Conservation (phyloP, 64 coral and sea anemone species). For the Actinia equina region DNA sequence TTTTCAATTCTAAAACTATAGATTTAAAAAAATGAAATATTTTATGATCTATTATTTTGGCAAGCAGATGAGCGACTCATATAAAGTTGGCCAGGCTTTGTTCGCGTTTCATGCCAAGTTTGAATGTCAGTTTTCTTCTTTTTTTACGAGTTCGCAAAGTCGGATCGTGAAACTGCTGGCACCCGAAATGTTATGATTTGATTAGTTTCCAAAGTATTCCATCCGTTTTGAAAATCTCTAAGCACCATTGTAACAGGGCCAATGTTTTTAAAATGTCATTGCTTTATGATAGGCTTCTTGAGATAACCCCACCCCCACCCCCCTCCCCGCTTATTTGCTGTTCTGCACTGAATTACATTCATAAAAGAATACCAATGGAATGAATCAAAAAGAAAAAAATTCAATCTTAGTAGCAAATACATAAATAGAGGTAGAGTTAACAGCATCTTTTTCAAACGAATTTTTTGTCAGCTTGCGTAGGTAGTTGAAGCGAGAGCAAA, state of each 20-base stretch:
- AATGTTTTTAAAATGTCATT: neutral
- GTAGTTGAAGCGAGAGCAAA: neutral
- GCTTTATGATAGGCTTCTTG: neutral
- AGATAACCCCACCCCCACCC: neutral
- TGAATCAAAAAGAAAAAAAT: neutral
- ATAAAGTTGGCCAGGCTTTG: too few relatives aligned
- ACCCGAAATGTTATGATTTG: neutral
- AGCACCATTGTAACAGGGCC: too few relatives aligned
- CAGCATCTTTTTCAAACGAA: neutral
- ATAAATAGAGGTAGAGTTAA: neutral
- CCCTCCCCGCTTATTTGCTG: neutral
- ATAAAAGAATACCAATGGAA: too few relatives aligned
- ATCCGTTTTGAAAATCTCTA: too few relatives aligned
- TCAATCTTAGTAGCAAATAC: neutral
- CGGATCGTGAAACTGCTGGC: neutral
- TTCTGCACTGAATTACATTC: neutral
- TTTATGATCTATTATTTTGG: too few relatives aligned
- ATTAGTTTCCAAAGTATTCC: neutral
- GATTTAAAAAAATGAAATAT: too few relatives aligned
- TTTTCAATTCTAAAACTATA: too few relatives aligned
- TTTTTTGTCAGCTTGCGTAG: neutral
- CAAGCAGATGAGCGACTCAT: too few relatives aligned
- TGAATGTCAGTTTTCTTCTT: too few relatives aligned
- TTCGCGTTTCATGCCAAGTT: too few relatives aligned
- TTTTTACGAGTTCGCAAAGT: too few relatives aligned